Percentiles rank a stretch among this genome's conserved stretches.
Conservation (phyloP, 2,888 invertebrate genomes). For the Hartigia nigra region DNA sequence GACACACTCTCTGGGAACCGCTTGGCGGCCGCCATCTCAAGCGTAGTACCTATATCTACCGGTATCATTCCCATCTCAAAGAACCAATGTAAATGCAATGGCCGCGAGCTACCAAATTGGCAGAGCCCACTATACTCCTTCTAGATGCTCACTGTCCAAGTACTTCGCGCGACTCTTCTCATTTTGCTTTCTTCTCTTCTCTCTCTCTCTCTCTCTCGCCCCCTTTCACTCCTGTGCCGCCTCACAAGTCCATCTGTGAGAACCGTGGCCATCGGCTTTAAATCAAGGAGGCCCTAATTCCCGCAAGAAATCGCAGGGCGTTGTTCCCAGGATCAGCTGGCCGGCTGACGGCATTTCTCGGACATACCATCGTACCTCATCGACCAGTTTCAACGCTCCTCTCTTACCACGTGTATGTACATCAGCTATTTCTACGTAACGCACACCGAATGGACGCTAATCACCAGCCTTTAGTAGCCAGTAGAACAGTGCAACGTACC, state of each 20-base stretch:
- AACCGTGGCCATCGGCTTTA: conserved; percentile 57
- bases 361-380: conserved; percentile 60
- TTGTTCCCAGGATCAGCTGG: conserved; percentile 67
- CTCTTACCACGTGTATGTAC: neutral
- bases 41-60: conserved; percentile 26
- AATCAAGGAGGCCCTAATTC: conserved; percentile 64
- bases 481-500: neutral
- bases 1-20: conserved; percentile 60
- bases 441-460: neutral
- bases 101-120: conserved; percentile 36
- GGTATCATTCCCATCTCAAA: conserved; percentile 30
- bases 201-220: neutral
- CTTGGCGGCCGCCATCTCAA: conserved; percentile 49
- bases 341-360: conserved; percentile 59
- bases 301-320: conserved; percentile 60
- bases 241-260: conserved; percentile 45
- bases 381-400: conserved; percentile 48
- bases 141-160: neutral
- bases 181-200: neutral
- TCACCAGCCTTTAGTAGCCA: neutral
- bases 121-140: conserved; percentile 12
- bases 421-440: neutral
- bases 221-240: neutral
- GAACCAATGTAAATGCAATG: conserved; percentile 37
- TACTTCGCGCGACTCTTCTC: neutral